These are phyloP conservation scores for Bilobella aurantiaca DNA, from an alignment of 1,140 invertebrate species.

Conservation along the genomic window DNA sequence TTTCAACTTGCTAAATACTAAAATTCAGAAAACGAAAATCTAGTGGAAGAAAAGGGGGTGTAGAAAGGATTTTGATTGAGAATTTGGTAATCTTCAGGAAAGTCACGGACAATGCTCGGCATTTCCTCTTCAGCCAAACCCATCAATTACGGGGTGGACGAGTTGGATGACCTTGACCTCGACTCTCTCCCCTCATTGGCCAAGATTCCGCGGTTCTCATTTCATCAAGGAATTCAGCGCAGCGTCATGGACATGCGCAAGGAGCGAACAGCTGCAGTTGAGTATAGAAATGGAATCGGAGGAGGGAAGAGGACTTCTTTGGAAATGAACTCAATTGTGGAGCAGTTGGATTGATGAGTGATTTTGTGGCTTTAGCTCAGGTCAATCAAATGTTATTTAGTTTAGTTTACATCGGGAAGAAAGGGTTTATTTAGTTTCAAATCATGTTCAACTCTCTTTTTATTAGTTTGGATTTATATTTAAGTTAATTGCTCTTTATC, in stretches of 20 bases:
- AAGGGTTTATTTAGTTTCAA: too few species aligned
- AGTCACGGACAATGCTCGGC: conserved; percentile 28
- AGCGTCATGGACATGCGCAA: background rate
- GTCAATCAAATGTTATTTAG: too few species aligned
- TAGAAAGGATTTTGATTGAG: background rate
- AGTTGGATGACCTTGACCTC: conserved; percentile 1
- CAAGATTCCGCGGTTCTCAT: conserved; percentile 29
- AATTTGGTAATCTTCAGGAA: conserved; percentile 9
- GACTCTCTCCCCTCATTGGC: background rate
- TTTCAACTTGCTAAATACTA: too few species aligned
- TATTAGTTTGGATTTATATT: too few species aligned
- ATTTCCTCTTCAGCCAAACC: background rate
- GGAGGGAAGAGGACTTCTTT: background rate
- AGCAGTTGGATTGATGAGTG: background rate
- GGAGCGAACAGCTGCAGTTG: background rate
- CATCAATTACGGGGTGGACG: conserved; percentile 15
- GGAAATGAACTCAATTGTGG: background rate
- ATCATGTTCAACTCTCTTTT: too few species aligned
- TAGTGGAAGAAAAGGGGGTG: background rate
- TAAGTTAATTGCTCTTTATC: too few species aligned
- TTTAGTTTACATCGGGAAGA: too few species aligned
- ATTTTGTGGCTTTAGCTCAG: too few species aligned
- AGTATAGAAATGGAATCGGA: background rate
- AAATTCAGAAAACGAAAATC: background rate
- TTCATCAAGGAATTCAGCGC: background rate